phyloP scores from a whole-genome alignment of 2,113 vertebrate genomes.

The Sinocyclocheilus rhinocerous region DNA sequence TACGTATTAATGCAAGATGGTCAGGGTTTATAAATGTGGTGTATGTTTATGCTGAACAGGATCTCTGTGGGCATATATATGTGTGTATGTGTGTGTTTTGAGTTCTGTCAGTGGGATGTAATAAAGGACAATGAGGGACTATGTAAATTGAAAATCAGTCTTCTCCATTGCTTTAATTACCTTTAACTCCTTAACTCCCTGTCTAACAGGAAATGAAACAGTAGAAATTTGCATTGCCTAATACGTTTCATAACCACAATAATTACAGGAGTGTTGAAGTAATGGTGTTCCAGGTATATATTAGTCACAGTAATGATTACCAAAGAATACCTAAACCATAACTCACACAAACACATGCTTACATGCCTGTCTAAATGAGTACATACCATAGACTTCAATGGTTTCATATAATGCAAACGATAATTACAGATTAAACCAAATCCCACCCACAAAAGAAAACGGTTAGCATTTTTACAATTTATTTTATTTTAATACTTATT shows the following conservation, averaged over 20 bases:
- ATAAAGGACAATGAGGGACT: slow-evolving; percentile 7
- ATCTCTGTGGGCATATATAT: not conserved
- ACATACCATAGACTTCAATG: not conserved
- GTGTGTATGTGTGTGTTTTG: not conserved
- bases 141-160: slow-evolving; percentile 59
- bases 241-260: slow-evolving; percentile 61
- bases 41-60: not conserved
- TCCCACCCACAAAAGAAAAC: not conserved
- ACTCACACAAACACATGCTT: not conserved
- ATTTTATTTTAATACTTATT: not conserved
- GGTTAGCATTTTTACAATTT: not conserved
- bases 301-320: slow-evolving; percentile 54
- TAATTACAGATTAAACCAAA: not conserved
- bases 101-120: not conserved
- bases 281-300: slow-evolving; percentile 61
- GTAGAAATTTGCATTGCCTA: slow-evolving; percentile 61
- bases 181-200: slow-evolving; percentile 11
- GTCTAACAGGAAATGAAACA: slow-evolving; percentile 70
- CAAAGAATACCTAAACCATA: not conserved
- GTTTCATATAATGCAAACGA: not conserved
- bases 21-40: not conserved
- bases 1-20: not conserved
- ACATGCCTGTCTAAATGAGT: not conserved
- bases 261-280: slow-evolving; percentile 49
- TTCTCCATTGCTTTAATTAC: slow-evolving; percentile 63